These are phyloP conservation scores for Sciurus carolinensis DNA, from an alignment of 2,797 vertebrate species.

Conservation along the genomic window DNA sequence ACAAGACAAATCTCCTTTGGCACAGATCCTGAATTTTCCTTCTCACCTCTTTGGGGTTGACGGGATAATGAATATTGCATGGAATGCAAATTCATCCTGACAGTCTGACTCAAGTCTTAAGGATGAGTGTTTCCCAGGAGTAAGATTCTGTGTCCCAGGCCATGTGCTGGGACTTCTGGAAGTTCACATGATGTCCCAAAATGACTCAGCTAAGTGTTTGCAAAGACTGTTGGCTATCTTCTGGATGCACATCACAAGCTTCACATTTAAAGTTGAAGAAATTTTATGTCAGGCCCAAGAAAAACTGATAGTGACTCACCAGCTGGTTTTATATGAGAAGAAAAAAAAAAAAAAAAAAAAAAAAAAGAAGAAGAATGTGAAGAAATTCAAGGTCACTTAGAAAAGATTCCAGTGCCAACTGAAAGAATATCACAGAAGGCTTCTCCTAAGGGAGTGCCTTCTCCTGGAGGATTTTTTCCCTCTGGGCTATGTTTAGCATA, in stretches of 20 bases:
- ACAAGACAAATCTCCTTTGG: constrained; percentile 60
- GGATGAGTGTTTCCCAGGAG: constrained; percentile 1
- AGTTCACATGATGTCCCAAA: constrained; percentile 19
- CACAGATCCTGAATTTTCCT: constrained; percentile 45
- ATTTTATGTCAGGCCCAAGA: constrained; percentile 8
- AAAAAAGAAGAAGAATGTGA: not conserved
- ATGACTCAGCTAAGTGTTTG: constrained; percentile 39
- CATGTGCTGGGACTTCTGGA: constrained; percentile 45
- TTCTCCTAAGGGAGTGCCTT: constrained; percentile 38
- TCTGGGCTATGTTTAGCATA: constrained; percentile 46
- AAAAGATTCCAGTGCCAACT: not conserved
- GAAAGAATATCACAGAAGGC: constrained; percentile 36
- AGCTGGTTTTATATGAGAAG: constrained; percentile 10
- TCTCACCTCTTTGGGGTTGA: constrained; percentile 35
- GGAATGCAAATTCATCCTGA: constrained; percentile 73
- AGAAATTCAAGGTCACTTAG: constrained; percentile 66
- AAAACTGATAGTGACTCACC: not conserved
- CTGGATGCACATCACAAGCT: not conserved
- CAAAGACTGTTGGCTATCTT: not conserved
- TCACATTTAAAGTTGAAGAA: constrained; percentile 16
- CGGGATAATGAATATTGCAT: constrained; percentile 56
- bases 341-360: not conserved
- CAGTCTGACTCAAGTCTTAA: constrained; percentile 54
- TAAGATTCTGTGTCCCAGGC: constrained; percentile 1
- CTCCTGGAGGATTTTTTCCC: not conserved